phyloP scores from a whole-genome alignment of 2,888 invertebrate species.

The Cephus nigrinus region DNA sequence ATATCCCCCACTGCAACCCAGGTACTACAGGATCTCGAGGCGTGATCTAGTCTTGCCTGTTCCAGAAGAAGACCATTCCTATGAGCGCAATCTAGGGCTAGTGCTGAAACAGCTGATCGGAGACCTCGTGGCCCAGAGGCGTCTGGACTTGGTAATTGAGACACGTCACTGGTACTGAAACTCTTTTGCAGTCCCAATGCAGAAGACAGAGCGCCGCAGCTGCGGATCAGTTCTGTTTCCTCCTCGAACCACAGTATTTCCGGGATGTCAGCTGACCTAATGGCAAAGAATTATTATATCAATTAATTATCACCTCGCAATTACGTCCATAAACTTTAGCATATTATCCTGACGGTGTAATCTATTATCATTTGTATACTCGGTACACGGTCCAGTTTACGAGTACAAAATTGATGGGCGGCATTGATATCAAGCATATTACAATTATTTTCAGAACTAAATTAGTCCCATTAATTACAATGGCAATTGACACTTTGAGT shows the following conservation, averaged over 20 bases:
- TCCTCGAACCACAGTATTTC: slow-evolving; percentile 78
- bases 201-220: slow-evolving; percentile 83
- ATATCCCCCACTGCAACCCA: slow-evolving; percentile 88
- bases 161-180: slow-evolving; percentile 85
- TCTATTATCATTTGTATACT: background rate
- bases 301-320: background rate
- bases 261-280: slow-evolving; percentile 72
- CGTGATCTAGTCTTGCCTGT: slow-evolving; percentile 72
- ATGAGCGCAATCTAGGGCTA: slow-evolving; percentile 72
- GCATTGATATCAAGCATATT: background rate
- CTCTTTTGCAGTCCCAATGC: slow-evolving; percentile 85
- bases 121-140: slow-evolving; percentile 54
- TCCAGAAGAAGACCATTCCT: slow-evolving; percentile 69
- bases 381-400: background rate
- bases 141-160: slow-evolving; percentile 71
- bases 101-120: slow-evolving; percentile 69
- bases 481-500: background rate
- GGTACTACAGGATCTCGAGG: slow-evolving; percentile 82
- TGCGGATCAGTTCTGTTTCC: slow-evolving; percentile 82
- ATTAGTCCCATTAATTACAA: background rate
- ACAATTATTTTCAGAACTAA: background rate
- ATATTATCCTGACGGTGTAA: background rate
- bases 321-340: background rate
- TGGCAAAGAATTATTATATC: background rate
- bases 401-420: background rate